These are phyloP conservation scores for Allobates femoralis DNA, from an alignment of 2,797 vertebrate genomes.

Conservation along the genomic window DNA sequence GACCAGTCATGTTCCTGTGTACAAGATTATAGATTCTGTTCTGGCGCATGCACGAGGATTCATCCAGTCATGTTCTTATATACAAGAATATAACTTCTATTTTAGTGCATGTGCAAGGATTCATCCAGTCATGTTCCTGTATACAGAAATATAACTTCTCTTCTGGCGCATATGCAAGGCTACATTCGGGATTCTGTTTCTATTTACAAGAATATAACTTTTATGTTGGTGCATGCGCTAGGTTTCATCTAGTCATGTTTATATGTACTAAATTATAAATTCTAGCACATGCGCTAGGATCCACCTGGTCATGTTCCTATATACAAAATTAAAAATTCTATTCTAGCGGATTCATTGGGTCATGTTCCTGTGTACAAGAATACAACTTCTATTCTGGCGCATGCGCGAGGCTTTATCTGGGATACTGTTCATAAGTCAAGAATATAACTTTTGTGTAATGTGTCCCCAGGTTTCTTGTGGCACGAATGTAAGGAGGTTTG, in stretches of 20 bases:
- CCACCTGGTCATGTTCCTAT: neutral
- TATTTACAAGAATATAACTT: neutral
- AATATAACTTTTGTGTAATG: neutral
- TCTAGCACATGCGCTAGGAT: neutral
- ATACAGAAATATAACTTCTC: neutral
- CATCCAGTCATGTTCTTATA: neutral
- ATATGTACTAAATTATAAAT: neutral
- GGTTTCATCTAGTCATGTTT: neutral
- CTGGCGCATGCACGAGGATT: neutral
- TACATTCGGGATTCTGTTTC: neutral
- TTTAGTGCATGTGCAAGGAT: neutral
- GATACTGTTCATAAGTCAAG: neutral
- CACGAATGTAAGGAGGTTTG: constrained; percentile 93
- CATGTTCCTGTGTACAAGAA: neutral
- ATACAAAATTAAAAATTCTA: neutral
- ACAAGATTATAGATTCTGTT: neutral
- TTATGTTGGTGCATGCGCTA: neutral
- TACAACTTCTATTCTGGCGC: neutral
- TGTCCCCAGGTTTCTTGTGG: constrained; percentile 88
- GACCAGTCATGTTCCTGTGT: neutral
- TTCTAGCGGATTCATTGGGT: neutral
- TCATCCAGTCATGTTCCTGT: neutral
- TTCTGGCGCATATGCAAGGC: neutral
- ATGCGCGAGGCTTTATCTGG: neutral
- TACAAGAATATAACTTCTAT: constrained; percentile 9